Evolutionary conservation across 2,797 vertebrate genomes (phyloP), one percentile per base, ranked within the genome.

Genomic region (Hyperoplus lanceolatus): DNA sequence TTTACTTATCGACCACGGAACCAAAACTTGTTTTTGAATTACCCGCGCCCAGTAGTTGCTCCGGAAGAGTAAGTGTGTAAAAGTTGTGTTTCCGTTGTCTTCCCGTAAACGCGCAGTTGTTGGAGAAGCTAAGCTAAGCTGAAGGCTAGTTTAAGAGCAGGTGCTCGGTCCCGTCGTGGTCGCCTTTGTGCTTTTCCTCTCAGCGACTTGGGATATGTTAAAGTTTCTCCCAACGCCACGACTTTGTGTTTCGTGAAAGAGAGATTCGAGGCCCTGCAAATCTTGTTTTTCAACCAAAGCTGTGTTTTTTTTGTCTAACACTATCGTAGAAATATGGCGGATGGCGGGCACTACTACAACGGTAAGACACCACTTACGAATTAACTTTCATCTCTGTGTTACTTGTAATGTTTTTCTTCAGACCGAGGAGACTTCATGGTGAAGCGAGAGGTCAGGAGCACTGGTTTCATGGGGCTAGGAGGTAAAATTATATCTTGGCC

Each of bases 341-440:
- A 95, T 15, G 84, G 94, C 85, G 90, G 93, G 9, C 89, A 93
- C 68, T 95, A 93, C 82, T 93, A 94, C 90, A 94, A 90, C 63
- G 94, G 95, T 95, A 88, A 93, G 93, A 49, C 50, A 38, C 13
- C 15, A 12, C 18, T 46, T 3, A 11, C 15, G 3, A 41, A 5
- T 45, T 77, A 57, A 64, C 21, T 61, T 81, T 0, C 41, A 5
- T 58, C 0, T 70, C 50, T 77, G 50, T 87, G 75, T 51, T 43
- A 1, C 56, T 67, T 73, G 64, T 78, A 39, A 80, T 13, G 18
- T 73, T 48, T 80, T 77, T 69, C 62, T 51, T 57, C 39, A 95
- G 94, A 88, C 60, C 39, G 2, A 5, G 87, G 62, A 11, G 72
- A 83, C 41, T 84, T 92, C 56, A 56, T 73, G 57, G 77, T 87